Conservation (phyloP, 2,113 vertebrate genomes). For the Aramus guarauna region DNA sequence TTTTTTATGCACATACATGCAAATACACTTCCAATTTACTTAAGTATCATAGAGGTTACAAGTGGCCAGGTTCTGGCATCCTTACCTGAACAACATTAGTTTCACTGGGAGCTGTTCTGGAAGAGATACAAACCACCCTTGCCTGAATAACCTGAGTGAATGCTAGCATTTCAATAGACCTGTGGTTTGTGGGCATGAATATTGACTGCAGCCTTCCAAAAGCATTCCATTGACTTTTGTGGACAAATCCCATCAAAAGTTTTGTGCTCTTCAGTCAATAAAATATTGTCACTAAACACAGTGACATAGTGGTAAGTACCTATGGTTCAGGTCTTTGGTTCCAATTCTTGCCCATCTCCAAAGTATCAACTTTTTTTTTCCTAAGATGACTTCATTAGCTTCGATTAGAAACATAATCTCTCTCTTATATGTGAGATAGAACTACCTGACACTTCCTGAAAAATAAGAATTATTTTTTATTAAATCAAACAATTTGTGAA, state of each 20-base stretch:
- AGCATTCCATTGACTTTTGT: not conserved
- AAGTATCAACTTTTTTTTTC: not conserved
- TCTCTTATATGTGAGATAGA: not conserved
- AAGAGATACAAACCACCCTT: not conserved
- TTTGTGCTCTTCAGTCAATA: not conserved
- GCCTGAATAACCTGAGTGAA: not conserved
- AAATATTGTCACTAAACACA: not conserved
- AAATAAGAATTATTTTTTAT: not conserved
- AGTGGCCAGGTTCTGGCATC: not conserved
- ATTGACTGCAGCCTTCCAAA: not conserved
- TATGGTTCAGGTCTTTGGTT: accelerated
- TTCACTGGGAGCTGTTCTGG: not conserved
- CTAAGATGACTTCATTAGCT: not conserved
- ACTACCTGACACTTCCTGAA: not conserved
- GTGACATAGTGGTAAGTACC: not conserved
- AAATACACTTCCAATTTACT: not conserved
- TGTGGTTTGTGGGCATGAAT: not conserved
- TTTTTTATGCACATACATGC: not conserved
- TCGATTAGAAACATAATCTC: not conserved
- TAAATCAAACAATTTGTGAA: not conserved
- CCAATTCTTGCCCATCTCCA: not conserved
- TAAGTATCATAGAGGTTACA: not conserved
- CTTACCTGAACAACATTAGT: not conserved
- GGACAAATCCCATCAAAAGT: not conserved
- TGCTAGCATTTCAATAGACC: not conserved